Evolutionary conservation across 2,113 vertebrate species (phyloP).

Genomic region (Heptranchias perlo): DNA sequence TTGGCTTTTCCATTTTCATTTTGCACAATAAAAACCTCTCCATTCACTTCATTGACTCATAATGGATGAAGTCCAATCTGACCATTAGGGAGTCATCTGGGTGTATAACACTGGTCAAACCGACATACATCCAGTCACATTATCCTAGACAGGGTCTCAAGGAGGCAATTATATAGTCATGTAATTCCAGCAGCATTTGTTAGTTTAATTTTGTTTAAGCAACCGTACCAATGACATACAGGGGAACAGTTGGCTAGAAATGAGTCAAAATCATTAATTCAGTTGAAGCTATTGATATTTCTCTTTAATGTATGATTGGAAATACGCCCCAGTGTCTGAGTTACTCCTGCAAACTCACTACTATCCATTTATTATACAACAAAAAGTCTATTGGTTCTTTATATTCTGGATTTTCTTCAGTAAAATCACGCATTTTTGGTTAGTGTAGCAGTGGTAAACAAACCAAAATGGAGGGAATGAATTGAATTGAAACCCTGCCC

Average conservation of each 20-base stretch:
- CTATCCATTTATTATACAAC: not conserved
- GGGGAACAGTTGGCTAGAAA: not conserved
- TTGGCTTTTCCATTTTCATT: not conserved
- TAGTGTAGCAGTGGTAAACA: too few species aligned
- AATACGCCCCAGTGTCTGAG: not conserved
- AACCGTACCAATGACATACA: not conserved
- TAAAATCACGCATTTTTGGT: too few species aligned
- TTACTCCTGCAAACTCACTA: not conserved
- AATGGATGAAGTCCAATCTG: not conserved
- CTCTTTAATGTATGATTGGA: not conserved
- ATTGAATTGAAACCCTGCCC: too few species aligned
- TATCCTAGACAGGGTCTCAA: not conserved
- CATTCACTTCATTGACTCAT: not conserved
- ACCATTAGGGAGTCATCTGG: not conserved
- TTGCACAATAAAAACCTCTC: not conserved
- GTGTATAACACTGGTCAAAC: not conserved
- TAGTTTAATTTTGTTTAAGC: not conserved
- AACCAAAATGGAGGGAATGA: too few species aligned
- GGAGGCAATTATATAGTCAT: not conserved
- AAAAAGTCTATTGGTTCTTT: too few species aligned
- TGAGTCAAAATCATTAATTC: not conserved
- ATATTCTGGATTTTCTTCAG: too few species aligned
- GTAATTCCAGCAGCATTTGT: not conserved
- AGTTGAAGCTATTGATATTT: not conserved
- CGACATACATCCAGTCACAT: not conserved